Evolutionary conservation across 2,113 vertebrate genomes (phyloP), one percentile per base, ranked within the genome.

Genomic region (Cyprinus carpio): DNA sequence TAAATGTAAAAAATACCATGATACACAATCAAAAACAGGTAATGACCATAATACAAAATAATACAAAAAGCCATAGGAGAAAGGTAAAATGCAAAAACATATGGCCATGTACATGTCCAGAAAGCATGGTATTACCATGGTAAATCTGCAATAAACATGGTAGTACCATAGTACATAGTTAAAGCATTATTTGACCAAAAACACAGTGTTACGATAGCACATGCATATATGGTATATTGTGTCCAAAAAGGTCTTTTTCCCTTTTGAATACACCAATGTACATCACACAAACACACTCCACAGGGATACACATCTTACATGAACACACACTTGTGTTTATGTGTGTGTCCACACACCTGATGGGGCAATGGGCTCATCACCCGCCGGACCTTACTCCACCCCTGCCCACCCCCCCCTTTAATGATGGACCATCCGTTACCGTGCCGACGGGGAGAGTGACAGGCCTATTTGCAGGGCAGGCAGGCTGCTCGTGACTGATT

Each of bases 401-500:
- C 79, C 86, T 75, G 88, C 92, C 90, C 90, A 77, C 90, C 81
- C 85, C 85, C 75, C 82, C 79, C 83, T 90, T 91, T 93, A 94
- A 93, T 90, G 91, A 91, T 62, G 86, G 91, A 89, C 92, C 93
- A 95, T 95, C 90, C 89, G 92, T 95, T 95, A 94, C 91, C 87
- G 88, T 90, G 91, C 93, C 92, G 93, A 94, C 95, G 93, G 93
- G 91, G 88, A 93, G 92, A 94, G 92, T 95, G 95, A 92, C 94
- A 95, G 94, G 91, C 93, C 94, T 94, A 95, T 95, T 95, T 95
- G 92, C 86, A 89, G 86, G 89, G 91, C 90, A 82, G 90, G 90
- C 86, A 89, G 92, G 89, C 75, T 85, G 75, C 87, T 75, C 77
- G 82, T 95, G 94, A 95, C 89, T 89, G 92, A 95, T 94, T 93